Evolutionary conservation across 2,888 invertebrate genomes (phyloP).

Genomic region (Drosophila macrospina): DNA sequence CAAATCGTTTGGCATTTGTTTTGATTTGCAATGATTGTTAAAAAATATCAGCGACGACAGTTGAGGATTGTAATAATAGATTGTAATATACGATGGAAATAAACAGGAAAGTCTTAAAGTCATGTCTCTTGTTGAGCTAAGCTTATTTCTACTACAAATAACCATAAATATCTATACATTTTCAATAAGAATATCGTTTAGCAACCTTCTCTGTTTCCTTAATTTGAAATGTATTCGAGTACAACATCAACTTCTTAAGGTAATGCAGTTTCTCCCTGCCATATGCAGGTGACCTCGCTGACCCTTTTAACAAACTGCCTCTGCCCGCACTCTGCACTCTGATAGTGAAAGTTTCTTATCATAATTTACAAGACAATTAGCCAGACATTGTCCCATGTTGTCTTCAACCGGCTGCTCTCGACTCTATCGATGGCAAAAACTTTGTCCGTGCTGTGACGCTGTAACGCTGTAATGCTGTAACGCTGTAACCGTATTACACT

Average conservation of each 20-base stretch:
- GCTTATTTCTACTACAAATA: no score
- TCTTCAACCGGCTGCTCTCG: constrained; percentile 23
- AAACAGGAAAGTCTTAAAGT: no score
- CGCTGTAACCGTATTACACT: no score
- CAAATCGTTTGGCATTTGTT: constrained; percentile 83
- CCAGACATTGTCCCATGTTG: constrained; percentile 51
- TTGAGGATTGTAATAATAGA: neutral
- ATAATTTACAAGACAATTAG: constrained; percentile 82
- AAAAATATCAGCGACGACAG: constrained; percentile 58
- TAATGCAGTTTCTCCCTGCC: constrained; percentile 19
- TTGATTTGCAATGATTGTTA: constrained; percentile 79
- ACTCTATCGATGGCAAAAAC: constrained; percentile 72
- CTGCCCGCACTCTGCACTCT: constrained; percentile 9
- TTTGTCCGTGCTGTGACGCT: constrained; percentile 60
- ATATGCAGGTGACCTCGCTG: constrained; percentile 57
- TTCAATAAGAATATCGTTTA: neutral
- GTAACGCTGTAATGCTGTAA: constrained; percentile 1
- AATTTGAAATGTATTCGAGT: no score
- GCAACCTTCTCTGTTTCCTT: no score
- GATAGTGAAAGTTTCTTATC: constrained; percentile 72
- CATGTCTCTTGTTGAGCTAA: no score
- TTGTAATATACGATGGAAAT: no score
- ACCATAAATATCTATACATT: neutral
- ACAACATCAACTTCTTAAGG: neutral
- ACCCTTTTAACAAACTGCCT: constrained; percentile 64